Evolutionary conservation across 1,140 invertebrate genomes (phyloP), one percentile per base, ranked within the genome.

Genomic region (Drosophila kikkawai): DNA sequence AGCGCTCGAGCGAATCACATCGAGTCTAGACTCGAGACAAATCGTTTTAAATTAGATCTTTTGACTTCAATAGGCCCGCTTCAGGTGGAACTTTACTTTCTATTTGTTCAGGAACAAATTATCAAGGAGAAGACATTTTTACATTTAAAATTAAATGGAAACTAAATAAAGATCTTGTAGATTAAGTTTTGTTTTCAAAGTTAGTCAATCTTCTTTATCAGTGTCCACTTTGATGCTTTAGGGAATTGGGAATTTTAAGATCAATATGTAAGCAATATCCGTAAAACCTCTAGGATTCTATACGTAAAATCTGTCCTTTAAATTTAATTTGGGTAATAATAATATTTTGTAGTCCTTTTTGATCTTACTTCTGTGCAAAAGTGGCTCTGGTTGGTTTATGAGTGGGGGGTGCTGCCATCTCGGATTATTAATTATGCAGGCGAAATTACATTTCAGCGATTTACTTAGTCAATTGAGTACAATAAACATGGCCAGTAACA

Each of bases 371-470:
- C 22, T 19, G 51, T n/a, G n/a, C 22, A 47, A 6, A 36, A 22
- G 45, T 26, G 13, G n/a, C 17, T 32, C 19, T 9, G 19, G 55
- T 47, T 51, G 26, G 12, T 63, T 53, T 51, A 55, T 44, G 45
- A 4, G n/a, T 13, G 3, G 22, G 1, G 1, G 19, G n/a, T 22
- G n/a, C 13, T 29, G 47, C 19, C 19, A 32, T 74, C 11, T 55
- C 65, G 68, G 19, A 59, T 70, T 82, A 83, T 75, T 67, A 69
- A 82, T 82, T 82, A 75, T 70, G 41, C 59, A 50, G 68, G 64
- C 32, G 47, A 51, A 78, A 68, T 64, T 65, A 74, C 34, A 67
- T 63, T 71, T 78, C 63, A 47, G 51, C 41, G 60, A 73, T 67
- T 68, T 58, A 59, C 71, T 53, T 67, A 71, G 60, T 58, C 80